Base-by-base conservation (phyloP, 2,797 vertebrate genomes). In the Chanos chanos region DNA sequence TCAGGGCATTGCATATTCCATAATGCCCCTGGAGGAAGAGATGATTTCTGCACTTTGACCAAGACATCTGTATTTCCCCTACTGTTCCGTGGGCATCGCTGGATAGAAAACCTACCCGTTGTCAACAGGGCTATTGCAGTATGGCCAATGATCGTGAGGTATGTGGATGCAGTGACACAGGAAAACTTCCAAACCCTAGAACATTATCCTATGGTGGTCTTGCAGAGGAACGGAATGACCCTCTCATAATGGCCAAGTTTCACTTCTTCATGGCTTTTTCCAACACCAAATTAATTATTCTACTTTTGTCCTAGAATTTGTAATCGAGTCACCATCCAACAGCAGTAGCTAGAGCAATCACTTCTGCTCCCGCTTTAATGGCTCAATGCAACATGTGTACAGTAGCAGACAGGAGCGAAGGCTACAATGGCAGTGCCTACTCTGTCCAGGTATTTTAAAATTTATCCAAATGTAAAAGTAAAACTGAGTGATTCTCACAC, bases 101-200 rank as follows among this genome's bases (percentile, higher is more conserved):
- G 72, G 62, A 48, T 70, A 6, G 71, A 70, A 34, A 70, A 66
- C 48, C n/a, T 68, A 21, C 61, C 61, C 5, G 33, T 51, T 1
- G 27, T 64, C 1, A 21, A 59, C 1, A 52, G 60, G 37, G 64
- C 69, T 21, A 37, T 48, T 24, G 39, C 25, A 36, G 25, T 62
- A 37, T 66, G 52, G 66, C 57, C 62, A 48, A 6, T 21, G 10
- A 44, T 62, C 3, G 19, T 24, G 33, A 47, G 45, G 45, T 68
- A 53, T 5, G 5, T 73, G 39, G 52, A 61, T 47, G 57, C 66
- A 58, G 66, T 69, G 18, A 43, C 30, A 30, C 7, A 19, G 2
- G 67, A 67, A 13, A 48, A 7, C 50, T 71, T 10, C 48, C 47
- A 45, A 61, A 48, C 25, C 52, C 65, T 33, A 19, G 48, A 59